Base-by-base conservation (phyloP, 1,140 invertebrate species). In the Nebria ingens region DNA sequence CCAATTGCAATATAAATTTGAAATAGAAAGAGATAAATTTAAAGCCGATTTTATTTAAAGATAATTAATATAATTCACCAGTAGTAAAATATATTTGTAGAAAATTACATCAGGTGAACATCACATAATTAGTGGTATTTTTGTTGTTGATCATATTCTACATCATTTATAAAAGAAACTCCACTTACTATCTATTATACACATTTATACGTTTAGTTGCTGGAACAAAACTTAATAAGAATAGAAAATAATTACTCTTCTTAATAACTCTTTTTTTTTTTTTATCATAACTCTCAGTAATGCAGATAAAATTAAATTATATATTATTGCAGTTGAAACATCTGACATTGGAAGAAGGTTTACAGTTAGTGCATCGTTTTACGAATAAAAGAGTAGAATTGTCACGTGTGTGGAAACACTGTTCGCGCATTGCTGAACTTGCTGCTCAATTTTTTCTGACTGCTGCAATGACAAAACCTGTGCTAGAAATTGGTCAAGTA, bases 361-460 rank as follows among this genome's bases (percentile, higher is more conserved):
- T 68, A 23, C 59, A 67, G 34, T 60, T 70, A 20, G 62, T 69
- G 1, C 63, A 62, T 20, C 62, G 68, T 21, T 70, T 70, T 57
- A 59, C 66, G 1, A 64, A 65, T 13, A 70, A 70, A 56, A 51
- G 62, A n/a, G 60, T 68, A 9, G 64, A 62, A 60, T 67, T 66
- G 17, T 68, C 67, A 15, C 68, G 68, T 59, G 58, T 70, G 21
- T 70, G 68, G 68, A 61, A 64, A 15, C 54, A 69, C 49, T 62
- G 59, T 56, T 54, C 61, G 19, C 57, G 59, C 52, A 64, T 70
- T 50, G 64, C 67, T 11, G 59, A 64, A 55, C 57, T 70, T 40
- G 65, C 64, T 2, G 62, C 60, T 11, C 61, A 64, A 53, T 61
- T 67, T 50, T 70, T 64, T 56, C 51, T 68, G 19, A 64, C 68